Conservation (phyloP, 2,888 invertebrate genomes). For the Nephrotoma guestfalica region DNA sequence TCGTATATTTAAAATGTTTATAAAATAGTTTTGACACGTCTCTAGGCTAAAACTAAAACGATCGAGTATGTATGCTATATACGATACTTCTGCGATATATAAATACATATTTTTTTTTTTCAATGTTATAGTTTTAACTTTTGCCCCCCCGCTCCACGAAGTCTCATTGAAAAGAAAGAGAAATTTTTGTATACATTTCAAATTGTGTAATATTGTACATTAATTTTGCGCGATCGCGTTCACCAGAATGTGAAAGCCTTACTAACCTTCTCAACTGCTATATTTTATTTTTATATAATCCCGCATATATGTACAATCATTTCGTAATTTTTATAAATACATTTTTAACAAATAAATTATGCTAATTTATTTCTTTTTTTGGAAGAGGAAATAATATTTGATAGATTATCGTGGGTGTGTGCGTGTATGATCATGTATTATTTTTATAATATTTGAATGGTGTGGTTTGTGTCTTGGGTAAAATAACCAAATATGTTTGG, state of each 20-base stretch:
- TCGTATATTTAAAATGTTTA: background rate
- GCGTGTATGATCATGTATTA: background rate
- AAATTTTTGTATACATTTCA: background rate
- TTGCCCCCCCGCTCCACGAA: background rate
- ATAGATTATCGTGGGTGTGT: background rate
- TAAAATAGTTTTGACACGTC: background rate
- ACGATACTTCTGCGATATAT: background rate
- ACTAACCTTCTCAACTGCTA: background rate
- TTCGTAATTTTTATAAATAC: background rate
- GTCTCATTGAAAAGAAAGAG: background rate
- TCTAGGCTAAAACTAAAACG: background rate
- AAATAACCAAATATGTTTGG: background rate
- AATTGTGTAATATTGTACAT: background rate
- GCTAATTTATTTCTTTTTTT: background rate
- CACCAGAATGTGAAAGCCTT: background rate
- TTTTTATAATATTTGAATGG: background rate
- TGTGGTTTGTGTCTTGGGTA: background rate
- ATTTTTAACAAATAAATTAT: background rate
- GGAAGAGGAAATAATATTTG: background rate
- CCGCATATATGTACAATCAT: background rate
- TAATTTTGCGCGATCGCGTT: background rate
- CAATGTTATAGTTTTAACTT: background rate
- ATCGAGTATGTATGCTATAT: background rate
- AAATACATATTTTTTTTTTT: background rate
- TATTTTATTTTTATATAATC: background rate